Evolutionary conservation across 2,888 invertebrate species (phyloP).

Genomic region (Oligia strigilis): DNA sequence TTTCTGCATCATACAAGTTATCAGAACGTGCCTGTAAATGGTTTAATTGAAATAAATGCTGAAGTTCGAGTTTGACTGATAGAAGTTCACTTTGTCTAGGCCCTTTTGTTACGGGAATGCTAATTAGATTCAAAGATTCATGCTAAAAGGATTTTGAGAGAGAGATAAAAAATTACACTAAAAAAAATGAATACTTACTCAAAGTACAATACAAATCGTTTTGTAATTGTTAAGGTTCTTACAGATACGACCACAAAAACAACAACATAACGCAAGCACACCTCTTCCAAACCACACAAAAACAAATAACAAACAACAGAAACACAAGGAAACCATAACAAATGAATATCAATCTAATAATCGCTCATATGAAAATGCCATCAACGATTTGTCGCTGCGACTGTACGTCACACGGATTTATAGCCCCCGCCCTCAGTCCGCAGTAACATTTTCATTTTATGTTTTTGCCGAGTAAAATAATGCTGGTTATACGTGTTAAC

Average conservation of each 20-base stretch:
- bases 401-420: conserved; percentile 73
- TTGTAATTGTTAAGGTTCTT: not conserved
- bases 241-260: not conserved
- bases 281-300: conserved; percentile 4
- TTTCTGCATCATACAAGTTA: no score
- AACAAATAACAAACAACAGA: conserved; percentile 2
- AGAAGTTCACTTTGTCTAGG: no score
- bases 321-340: conserved; percentile 31
- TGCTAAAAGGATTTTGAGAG: no score
- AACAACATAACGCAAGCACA: not conserved
- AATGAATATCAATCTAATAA: conserved; percentile 61
- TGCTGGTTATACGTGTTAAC: conserved; percentile 80
- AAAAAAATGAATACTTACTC: no score
- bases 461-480: conserved; percentile 81
- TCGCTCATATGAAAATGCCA: conserved; percentile 52
- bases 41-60: no score
- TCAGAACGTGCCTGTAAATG: no score
- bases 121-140: no score
- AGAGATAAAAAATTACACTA: not conserved
- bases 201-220: not conserved
- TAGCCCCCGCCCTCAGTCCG: conserved; percentile 75
- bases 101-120: no score
- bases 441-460: conserved; percentile 84
- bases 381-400: conserved; percentile 64
- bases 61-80: no score